Base-by-base conservation (phyloP, 2,113 vertebrate genomes). In the Hiodon alosoides region DNA sequence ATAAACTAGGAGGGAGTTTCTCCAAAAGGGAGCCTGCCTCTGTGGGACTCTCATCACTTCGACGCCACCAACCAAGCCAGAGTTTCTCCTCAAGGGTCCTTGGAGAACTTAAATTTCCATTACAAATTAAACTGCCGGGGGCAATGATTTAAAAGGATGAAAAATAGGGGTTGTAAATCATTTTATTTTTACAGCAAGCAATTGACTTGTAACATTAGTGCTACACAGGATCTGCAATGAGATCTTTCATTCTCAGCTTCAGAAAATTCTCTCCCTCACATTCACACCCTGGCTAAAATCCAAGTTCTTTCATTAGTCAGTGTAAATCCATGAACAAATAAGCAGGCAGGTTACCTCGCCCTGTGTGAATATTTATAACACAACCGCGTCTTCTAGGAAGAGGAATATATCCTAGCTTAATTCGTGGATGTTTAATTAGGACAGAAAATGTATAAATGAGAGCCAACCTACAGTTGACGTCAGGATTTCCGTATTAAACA, bases 301-400 rank as follows among this genome's bases (percentile, higher is more conserved):
- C 52, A 17, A 6, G 13, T 71, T 71, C 31, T 71, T 0, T 71
- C 59, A 60, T 13, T 31, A 71, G 69, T 46, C 59, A 48, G 59
- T 50, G 69, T 48, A n/a, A 47, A 48, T 46, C 47, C 14, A 47
- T 58, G 69, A 58, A 54, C 54, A 71, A 71, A 71, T 71, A 46
- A 31, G 10, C 69, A 71, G 58, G 11, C 69, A 13, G 54, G 31
- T 71, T 2, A 8, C 69, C 31, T 13, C 47, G 58, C 5, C 10
- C 46, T 53, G 47, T 7, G 55, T 71, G 55, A 2, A 71, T 46
- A 71, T 60, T 48, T 7, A 58, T 60, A 60, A n/a, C n/a, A 48
- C 57, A 16, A 57, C 16, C 59, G 17, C n/a, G 50, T 47, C 47
- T 50, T 11, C 13, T 47, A 48, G 7, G 31, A 17, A 67, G 31